Evolutionary conservation across 2,113 vertebrate species (phyloP).

Genomic region (Spermophilus dauricus): DNA sequence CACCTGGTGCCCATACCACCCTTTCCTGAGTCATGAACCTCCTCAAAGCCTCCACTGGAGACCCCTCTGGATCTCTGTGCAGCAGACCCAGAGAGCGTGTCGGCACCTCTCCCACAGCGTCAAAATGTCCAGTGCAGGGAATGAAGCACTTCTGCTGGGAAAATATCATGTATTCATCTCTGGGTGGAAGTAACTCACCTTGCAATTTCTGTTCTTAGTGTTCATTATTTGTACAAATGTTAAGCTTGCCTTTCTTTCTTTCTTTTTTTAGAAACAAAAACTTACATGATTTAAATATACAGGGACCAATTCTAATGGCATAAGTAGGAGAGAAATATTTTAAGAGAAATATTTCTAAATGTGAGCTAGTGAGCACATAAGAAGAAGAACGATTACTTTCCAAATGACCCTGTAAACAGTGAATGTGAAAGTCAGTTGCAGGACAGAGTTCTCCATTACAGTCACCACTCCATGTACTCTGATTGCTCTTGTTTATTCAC

Average conservation of each 20-base stretch:
- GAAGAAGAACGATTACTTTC: background rate
- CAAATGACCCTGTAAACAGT: background rate
- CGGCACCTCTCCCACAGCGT: no score
- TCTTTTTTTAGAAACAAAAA: background rate
- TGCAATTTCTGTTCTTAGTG: background rate
- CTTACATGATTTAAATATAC: background rate
- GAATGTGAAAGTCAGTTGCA: background rate
- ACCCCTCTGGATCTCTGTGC: no score
- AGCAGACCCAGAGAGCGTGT: background rate
- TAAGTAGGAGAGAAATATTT: background rate
- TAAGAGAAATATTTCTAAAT: background rate
- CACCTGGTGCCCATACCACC: no score
- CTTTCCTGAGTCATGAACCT: no score
- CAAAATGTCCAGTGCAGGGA: accelerated
- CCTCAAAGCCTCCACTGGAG: no score
- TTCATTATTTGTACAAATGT: background rate
- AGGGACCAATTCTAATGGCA: background rate
- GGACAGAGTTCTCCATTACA: background rate
- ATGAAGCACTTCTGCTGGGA: background rate
- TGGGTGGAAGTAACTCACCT: background rate
- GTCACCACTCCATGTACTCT: background rate
- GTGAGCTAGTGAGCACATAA: background rate
- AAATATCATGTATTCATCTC: background rate
- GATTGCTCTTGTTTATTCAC: background rate
- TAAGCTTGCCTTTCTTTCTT: background rate